Evolutionary conservation across 2,888 invertebrate genomes (phyloP).

Genomic region (Eupithecia exiguata): DNA sequence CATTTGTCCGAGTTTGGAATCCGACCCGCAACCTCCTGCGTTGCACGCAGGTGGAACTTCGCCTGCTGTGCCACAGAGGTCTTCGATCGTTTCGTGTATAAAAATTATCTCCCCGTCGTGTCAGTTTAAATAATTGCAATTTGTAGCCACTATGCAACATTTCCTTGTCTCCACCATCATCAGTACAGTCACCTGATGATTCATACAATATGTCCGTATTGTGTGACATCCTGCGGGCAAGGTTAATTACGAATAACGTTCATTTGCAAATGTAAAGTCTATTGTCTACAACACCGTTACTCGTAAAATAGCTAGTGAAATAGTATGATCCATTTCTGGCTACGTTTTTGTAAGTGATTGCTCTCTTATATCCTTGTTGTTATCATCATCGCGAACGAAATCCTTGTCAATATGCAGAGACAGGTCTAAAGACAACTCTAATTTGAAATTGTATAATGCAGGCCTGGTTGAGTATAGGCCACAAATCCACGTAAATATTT

Average conservation of each 20-base stretch:
- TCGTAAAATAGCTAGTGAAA: background rate
- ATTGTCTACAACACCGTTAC: slow-evolving; percentile 7
- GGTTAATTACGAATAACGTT: slow-evolving; percentile 37
- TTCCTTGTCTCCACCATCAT: slow-evolving; percentile 11
- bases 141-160: slow-evolving; percentile 9
- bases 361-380: background rate
- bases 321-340: background rate
- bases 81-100: no score
- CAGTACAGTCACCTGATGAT: slow-evolving; percentile 22
- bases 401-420: background rate
- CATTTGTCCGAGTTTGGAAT: no score
- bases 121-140: background rate
- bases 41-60: no score
- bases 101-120: background rate
- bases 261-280: slow-evolving; percentile 27
- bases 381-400: background rate
- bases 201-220: slow-evolving; percentile 30
- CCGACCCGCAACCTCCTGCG: no score
- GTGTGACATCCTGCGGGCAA: slow-evolving; percentile 37
- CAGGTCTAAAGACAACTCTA: background rate
- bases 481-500: background rate
- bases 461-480: background rate
- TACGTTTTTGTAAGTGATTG: background rate
- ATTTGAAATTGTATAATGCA: background rate
- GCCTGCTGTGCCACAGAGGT: no score